Conservation (phyloP, 2,797 vertebrate species). For the Malurus splendens region DNA sequence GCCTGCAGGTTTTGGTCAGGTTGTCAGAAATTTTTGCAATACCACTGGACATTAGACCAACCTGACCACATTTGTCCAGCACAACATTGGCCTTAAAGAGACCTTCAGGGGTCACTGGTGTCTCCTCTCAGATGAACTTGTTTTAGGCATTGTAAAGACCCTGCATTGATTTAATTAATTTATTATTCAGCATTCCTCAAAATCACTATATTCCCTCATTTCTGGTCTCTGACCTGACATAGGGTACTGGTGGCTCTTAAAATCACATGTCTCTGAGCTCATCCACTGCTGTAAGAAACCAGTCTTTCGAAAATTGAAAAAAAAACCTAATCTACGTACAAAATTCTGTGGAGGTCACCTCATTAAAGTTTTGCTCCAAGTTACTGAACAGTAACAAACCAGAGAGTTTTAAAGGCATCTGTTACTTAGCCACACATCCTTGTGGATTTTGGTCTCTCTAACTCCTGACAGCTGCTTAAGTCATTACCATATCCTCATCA, state of each 20-base stretch:
- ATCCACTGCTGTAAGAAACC: background rate
- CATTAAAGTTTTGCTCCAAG: conserved; percentile 33
- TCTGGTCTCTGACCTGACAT: background rate
- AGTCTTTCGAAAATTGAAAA: background rate
- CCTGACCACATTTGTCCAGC: background rate
- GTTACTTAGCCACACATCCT: conserved; percentile 32
- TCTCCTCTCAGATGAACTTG: background rate
- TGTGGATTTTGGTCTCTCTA: conserved; percentile 43
- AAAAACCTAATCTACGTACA: background rate
- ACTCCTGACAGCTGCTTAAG: conserved; percentile 52
- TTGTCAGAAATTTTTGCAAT: background rate
- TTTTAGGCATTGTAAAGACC: background rate
- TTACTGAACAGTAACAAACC: conserved; percentile 38
- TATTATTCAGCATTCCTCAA: background rate
- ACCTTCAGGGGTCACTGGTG: background rate
- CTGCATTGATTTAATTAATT: background rate
- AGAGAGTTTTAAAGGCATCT: conserved; percentile 45
- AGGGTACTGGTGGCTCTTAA: background rate
- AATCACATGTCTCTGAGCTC: background rate
- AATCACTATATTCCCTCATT: background rate
- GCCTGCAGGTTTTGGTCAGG: background rate
- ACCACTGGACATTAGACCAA: background rate
- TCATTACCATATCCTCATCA: conserved; percentile 58
- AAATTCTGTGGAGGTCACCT: conserved; percentile 16
- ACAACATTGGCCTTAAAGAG: background rate